Evolutionary conservation across 2,113 vertebrate genomes (phyloP).

Genomic region (Rana temporaria): DNA sequence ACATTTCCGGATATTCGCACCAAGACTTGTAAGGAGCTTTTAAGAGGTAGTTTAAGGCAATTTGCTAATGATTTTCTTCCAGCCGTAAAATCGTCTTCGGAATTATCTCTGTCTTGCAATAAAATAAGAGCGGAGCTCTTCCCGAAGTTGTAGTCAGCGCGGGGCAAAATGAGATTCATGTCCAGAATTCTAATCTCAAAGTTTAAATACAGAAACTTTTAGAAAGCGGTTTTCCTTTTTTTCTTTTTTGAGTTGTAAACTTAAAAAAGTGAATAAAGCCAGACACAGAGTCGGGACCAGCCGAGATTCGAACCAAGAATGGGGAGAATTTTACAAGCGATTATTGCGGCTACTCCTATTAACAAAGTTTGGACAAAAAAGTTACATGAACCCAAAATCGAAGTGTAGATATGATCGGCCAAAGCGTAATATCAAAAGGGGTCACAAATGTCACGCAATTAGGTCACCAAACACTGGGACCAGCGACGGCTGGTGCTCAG

Average conservation of each 20-base stretch:
- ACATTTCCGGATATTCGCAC: constrained; percentile 13
- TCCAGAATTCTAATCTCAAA: constrained; percentile 14
- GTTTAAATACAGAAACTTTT: background rate
- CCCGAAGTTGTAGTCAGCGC: background rate
- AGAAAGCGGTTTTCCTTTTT: background rate
- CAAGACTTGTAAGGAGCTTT: constrained; percentile 3
- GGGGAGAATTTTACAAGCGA: too few species aligned
- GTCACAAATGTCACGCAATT: too few species aligned
- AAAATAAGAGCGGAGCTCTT: constrained; percentile 14
- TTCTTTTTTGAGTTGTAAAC: background rate
- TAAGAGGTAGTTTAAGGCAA: constrained; percentile 37
- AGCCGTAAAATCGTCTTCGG: constrained; percentile 28
- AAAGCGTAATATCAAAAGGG: too few species aligned
- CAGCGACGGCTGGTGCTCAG: too few species aligned
- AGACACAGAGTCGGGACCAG: too few species aligned
- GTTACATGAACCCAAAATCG: too few species aligned
- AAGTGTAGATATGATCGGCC: too few species aligned
- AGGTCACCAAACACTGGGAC: too few species aligned
- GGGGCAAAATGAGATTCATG: constrained; percentile 5
- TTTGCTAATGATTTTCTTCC: constrained; percentile 51
- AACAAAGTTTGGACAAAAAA: too few species aligned
- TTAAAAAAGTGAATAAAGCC: too few species aligned
- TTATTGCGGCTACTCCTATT: too few species aligned
- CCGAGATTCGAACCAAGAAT: too few species aligned
- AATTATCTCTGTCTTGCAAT: constrained; percentile 25